phyloP scores from a whole-genome alignment of 1,140 invertebrate species.

The Pseudobourletiella spinata region DNA sequence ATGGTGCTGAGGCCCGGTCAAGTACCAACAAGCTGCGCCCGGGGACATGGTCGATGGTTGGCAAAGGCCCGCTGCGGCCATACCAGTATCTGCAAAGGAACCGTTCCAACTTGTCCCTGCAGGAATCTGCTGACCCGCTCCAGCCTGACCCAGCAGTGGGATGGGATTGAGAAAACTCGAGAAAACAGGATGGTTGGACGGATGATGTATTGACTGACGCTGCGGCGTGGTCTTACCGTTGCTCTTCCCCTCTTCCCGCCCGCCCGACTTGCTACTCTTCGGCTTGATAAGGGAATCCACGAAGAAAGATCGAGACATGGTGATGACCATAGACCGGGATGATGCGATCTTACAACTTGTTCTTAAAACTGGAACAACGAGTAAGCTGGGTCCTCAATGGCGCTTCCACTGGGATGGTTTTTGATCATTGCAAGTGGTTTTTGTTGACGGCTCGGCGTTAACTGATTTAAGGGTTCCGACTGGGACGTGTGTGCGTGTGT shows the following conservation, averaged over 20 bases:
- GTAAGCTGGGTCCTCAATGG: background rate
- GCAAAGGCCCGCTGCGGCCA: background rate
- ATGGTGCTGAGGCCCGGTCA: conserved; percentile 6
- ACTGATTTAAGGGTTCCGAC: background rate
- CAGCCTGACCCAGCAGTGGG: no score
- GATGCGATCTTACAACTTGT: no score
- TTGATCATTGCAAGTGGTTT: background rate
- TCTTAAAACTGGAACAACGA: no score
- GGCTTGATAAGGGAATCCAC: conserved; percentile 31
- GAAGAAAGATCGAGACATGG: conserved; percentile 27
- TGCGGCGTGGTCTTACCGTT: background rate
- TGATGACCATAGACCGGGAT: background rate
- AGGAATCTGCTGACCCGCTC: no score
- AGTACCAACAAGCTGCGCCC: conserved; percentile 17
- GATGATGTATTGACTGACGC: background rate
- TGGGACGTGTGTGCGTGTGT: no score
- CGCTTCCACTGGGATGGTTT: background rate
- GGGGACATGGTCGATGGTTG: background rate
- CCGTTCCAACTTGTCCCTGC: background rate
- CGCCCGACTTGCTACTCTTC: background rate
- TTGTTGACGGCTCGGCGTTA: background rate
- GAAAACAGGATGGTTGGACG: background rate
- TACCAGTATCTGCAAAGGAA: background rate
- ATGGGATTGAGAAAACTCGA: background rate
- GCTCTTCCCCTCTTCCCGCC: background rate